Conservation (phyloP, 2,797 vertebrate genomes). For the Eidolon dupreanum region DNA sequence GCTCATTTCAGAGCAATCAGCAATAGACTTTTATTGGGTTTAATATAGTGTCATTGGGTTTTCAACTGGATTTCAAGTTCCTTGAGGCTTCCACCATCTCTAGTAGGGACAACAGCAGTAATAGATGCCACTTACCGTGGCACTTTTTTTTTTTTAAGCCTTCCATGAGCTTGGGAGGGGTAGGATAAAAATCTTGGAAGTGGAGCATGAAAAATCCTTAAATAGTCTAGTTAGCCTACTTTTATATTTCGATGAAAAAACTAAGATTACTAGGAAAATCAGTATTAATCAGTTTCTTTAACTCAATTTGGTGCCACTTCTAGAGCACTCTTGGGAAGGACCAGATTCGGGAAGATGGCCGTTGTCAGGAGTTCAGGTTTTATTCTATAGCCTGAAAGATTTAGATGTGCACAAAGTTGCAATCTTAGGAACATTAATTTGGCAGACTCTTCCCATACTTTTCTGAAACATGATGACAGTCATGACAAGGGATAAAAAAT, state of each 20-base stretch:
- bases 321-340: background rate
- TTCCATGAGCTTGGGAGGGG: background rate
- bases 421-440: background rate
- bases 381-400: background rate
- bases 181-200: background rate
- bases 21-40: background rate
- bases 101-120: background rate
- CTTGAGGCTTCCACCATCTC: background rate
- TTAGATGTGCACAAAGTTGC: background rate
- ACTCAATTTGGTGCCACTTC: background rate
- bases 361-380: background rate
- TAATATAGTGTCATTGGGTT: background rate
- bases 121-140: background rate
- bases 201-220: background rate
- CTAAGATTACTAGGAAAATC: background rate
- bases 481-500: background rate
- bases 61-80: background rate
- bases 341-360: background rate
- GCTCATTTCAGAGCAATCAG: background rate
- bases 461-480: background rate
- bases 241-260: background rate
- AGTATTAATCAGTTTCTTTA: background rate
- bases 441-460: background rate
- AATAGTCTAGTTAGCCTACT: background rate
- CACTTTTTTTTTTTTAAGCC: background rate